Conservation (phyloP, 2,888 invertebrate species). For the Scaptomyza cyrtandrae region DNA sequence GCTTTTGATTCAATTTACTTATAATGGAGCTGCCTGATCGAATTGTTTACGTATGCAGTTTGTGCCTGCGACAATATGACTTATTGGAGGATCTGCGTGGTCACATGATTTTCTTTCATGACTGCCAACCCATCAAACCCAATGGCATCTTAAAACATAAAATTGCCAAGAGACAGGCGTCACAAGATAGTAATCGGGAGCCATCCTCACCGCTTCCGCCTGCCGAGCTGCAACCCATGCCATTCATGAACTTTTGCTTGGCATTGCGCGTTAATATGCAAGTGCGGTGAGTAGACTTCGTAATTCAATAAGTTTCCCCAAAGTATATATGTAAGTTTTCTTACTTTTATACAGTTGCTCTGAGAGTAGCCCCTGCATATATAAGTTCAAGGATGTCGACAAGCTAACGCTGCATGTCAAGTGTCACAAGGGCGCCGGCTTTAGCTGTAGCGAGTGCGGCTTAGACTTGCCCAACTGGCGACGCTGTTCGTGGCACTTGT, state of each 20-base stretch:
- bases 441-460: conserved; percentile 86
- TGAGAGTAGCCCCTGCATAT: conserved; percentile 85
- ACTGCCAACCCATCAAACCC: conserved; percentile 52
- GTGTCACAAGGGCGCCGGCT: conserved; percentile 85
- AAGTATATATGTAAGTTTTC: no score
- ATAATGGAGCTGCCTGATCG: conserved; percentile 34
- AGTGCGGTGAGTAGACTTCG: conserved; percentile 58
- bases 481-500: conserved; percentile 88
- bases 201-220: conserved; percentile 2
- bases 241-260: conserved; percentile 82
- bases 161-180: conserved; percentile 2
- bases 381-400: conserved; percentile 85
- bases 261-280: conserved; percentile 70
- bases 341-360: conserved; percentile 84
- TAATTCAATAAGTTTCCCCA: neutral
- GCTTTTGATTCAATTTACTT: neutral
- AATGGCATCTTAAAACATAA: neutral
- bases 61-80: conserved; percentile 75
- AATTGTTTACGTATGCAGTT: conserved; percentile 74
- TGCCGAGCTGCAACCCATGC: conserved; percentile 73
- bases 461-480: conserved; percentile 87
- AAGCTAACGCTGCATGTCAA: conserved; percentile 85
- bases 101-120: conserved; percentile 82
- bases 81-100: conserved; percentile 78
- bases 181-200: neutral